Conservation (phyloP, 2,113 vertebrate genomes). For the Centropus bengalensis region DNA sequence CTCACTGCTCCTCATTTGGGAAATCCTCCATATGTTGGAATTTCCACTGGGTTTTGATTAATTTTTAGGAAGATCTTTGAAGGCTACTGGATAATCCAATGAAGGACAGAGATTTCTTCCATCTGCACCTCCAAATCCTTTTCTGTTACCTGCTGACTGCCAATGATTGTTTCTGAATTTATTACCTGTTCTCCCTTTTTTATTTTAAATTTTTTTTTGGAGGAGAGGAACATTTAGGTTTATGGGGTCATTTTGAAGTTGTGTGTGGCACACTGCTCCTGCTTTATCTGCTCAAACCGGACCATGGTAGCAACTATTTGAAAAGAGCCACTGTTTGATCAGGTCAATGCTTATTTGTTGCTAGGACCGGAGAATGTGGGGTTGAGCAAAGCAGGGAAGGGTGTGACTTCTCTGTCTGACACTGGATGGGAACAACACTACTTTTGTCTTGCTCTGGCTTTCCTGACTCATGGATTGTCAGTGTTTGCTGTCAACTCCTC, state of each 20-base stretch:
- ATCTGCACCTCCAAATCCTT: neutral
- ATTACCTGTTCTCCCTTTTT: neutral
- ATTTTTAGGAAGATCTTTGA: neutral
- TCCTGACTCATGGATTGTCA: neutral
- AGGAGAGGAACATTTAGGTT: neutral
- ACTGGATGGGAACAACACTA: neutral
- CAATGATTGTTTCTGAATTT: neutral
- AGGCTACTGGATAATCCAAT: neutral
- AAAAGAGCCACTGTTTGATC: neutral
- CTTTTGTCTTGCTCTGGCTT: neutral
- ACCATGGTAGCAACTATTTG: neutral
- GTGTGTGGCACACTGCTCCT: neutral
- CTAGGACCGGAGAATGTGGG: neutral
- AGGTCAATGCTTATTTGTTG: neutral
- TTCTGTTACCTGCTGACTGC: neutral
- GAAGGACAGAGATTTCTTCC: neutral
- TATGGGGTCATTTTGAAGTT: neutral
- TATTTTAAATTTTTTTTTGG: neutral
- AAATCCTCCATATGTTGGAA: accelerated
- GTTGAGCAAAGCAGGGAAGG: neutral
- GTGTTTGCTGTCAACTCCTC: neutral
- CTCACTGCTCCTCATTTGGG: accelerated
- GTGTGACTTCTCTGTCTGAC: neutral
- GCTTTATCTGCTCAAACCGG: neutral
- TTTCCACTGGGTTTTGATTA: neutral